Percentiles rank a stretch among this genome's conserved stretches.
phyloP scores from a whole-genome alignment of 2,113 vertebrate species.

The Ptilonorhynchus violaceus region DNA sequence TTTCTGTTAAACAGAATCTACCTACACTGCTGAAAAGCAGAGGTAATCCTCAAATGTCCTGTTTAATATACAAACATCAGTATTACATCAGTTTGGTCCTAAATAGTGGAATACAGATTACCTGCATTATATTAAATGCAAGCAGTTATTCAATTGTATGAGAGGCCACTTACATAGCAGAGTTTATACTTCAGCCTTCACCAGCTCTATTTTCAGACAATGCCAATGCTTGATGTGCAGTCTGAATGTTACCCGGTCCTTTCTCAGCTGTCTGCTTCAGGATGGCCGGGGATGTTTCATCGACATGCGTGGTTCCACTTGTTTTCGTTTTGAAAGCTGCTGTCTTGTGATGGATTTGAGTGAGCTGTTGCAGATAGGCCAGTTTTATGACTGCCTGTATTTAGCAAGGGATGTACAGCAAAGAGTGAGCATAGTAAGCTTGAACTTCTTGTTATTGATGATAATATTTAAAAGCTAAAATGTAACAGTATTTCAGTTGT shows the following conservation, averaged over 20 bases:
- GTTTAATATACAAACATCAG: rapidly evolving
- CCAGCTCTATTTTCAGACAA: not conserved
- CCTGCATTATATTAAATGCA: not conserved
- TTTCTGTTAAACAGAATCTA: not conserved
- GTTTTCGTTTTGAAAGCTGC: not conserved
- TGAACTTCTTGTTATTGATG: constrained; percentile 31
- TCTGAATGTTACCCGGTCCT: not conserved
- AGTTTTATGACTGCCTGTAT: not conserved
- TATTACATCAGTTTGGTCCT: not conserved
- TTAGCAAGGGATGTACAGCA: not conserved
- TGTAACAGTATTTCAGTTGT: constrained; percentile 76
- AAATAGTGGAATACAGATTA: not conserved
- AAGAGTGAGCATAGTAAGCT: not conserved
- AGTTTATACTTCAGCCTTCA: too few species aligned
- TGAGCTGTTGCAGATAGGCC: not conserved
- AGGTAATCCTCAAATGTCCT: not conserved
- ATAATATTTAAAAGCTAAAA: constrained; percentile 74
- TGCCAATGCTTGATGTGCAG: not conserved
- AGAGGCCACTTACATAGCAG: not conserved
- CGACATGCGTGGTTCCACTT: not conserved
- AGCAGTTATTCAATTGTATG: not conserved
- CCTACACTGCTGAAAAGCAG: not conserved
- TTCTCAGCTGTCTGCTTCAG: not conserved
- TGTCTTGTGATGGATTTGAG: not conserved
- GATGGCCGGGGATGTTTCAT: not conserved